Percentiles rank a stretch among this genome's conserved stretches.
phyloP scores from a whole-genome alignment of 2,797 vertebrate genomes.

The Galago senegalensis region DNA sequence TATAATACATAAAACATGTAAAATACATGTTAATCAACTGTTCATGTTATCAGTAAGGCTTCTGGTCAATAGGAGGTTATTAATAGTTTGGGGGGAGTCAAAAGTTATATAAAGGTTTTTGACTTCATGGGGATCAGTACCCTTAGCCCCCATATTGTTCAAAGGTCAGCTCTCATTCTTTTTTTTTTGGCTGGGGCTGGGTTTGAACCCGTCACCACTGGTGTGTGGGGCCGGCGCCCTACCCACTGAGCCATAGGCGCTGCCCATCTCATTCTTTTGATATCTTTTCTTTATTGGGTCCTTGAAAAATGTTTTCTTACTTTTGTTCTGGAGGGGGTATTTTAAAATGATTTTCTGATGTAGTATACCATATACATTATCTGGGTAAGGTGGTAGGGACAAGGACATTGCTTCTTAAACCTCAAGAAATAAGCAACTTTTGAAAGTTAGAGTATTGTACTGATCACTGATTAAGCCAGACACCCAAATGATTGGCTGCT shows the following conservation, averaged over 20 bases:
- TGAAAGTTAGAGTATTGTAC: not conserved
- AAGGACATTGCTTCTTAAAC: not conserved
- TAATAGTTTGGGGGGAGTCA: not conserved
- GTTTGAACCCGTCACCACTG: no score
- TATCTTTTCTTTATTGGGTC: not conserved
- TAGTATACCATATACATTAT: not conserved
- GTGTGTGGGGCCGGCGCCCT: no score
- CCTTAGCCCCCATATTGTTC: not conserved
- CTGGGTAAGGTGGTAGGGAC: not conserved
- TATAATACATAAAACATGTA: not conserved
- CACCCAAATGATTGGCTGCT: not conserved
- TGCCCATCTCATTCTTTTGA: no score
- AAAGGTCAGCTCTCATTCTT: not conserved
- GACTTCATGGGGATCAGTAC: not conserved
- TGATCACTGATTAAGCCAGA: not conserved
- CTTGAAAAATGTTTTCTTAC: not conserved
- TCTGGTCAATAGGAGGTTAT: not conserved
- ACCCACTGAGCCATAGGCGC: no score
- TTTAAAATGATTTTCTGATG: conserved; percentile 43
- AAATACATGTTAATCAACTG: not conserved
- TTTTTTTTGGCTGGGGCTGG: no score
- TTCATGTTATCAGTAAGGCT: not conserved
- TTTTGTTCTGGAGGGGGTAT: not conserved
- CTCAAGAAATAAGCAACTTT: not conserved
- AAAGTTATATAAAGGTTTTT: not conserved